Base-by-base conservation (phyloP, 2,797 vertebrate genomes). In the Danionella dracula region DNA sequence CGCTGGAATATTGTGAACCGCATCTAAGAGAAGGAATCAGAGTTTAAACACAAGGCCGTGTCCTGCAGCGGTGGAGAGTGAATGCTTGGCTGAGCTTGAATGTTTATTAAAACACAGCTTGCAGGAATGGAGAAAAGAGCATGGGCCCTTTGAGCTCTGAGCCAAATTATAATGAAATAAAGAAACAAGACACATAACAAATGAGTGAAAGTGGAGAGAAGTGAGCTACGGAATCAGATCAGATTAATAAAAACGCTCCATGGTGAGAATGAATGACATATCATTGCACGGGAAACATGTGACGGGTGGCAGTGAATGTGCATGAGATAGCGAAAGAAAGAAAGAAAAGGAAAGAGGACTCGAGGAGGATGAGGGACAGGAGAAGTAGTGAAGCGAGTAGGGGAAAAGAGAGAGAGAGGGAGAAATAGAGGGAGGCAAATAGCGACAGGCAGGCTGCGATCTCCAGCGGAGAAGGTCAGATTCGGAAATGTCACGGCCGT, bases 401-500 rank as follows among this genome's bases (percentile, higher is more conserved):
- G 17, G 13, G 56, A 48, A 51, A 45, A 29, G 38, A 44, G 37
- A 57, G 55, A 62, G 48, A 53, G 68, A 16, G 57, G 49, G 66
- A 65, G 72, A 74, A 72, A 77, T 72, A 71, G 72, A 74, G 65
- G 60, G 75, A 77, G 69, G 72, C 72, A 77, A 74, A 77, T 71
- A 78, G 73, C 63, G 75, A 68, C 70, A 56, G 49, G 66, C 72
- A 62, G 68, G 75, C 76, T 61, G 53, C 59, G 51, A 59, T 51
- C 77, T 76, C 82, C 79, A 76, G 78, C 82, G 55, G 83, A 90
- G 83, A 90, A 90, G 89, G 87, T 90, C 88, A 90, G 81, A 82
- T 82, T 86, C 79, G 73, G 76, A 90, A 89, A 90, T 90, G 89
- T 89, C 88, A 90, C 83, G 53, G 81, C 66, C 81, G 77, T 86